Evolutionary conservation across 2,797 vertebrate species (phyloP), one percentile per base, ranked within the genome.

Genomic region (Discoglossus pictus): DNA sequence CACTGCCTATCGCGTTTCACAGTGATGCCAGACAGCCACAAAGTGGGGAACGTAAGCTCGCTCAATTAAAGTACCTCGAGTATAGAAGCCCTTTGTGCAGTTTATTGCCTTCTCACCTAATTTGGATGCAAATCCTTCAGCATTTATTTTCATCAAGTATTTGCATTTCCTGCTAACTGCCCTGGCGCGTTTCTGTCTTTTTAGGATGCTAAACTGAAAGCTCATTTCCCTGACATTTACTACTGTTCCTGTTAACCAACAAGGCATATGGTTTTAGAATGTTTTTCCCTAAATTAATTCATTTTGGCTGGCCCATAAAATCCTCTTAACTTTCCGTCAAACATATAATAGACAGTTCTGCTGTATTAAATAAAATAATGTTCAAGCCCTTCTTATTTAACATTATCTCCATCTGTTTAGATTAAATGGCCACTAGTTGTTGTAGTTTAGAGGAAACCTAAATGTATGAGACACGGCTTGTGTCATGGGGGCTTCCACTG

Each of bases 21-120:
- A 16, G 54, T 40, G 55, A 58, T 60, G 44, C 55, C 39, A 53
- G 34, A n/a, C 48, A 53, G 56, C 35, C 56, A 35, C 39, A 44
- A 60, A 46, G 48, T 53, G 53, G 53, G 20, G 35, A 58, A 48
- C 64, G 38, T 58, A 20, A 58, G 53, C 53, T 68, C 24, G 10
- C 56, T 54, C 56, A 38, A 61, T 61, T 68, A 61, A 54, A 40
- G 39, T 53, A 61, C 21, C 66, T 61, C 48, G 54, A 68, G 56
- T 42, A 53, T 38, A 53, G 56, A 53, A 61, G 47, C 36, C 16
- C 44, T 52, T 46, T 68, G 17, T 53, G 42, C 20, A 35, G 23
- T 44, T 68, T 68, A 68, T 61, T 46, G 56, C 56, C 39, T 38
- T 46, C 24, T 51, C 6, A 47, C 27, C 39, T 54, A 43, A 68